phyloP scores from a whole-genome alignment of 2,888 invertebrate genomes.

The Troides oblongomaculatus region DNA sequence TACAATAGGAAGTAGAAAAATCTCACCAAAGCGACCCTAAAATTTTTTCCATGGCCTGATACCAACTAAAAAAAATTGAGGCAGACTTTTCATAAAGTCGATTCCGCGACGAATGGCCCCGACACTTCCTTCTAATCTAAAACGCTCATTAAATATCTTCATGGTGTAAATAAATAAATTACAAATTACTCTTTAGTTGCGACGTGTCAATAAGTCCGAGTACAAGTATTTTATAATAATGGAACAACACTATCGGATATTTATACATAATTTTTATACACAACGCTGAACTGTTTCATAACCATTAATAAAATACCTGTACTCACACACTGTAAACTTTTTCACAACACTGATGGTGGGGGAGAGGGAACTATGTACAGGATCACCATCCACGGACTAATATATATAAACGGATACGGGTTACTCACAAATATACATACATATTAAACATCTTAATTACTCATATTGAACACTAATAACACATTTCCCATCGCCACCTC shows the following conservation, averaged over 20 bases:
- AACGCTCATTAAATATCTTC: slow-evolving; percentile 14
- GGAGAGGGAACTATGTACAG: slow-evolving; percentile 64
- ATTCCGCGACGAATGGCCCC: slow-evolving; percentile 49
- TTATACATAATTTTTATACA: slow-evolving; percentile 5
- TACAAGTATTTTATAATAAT: slow-evolving; percentile 22
- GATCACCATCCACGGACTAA: slow-evolving; percentile 11
- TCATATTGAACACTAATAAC: slow-evolving; percentile 27
- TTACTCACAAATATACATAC: slow-evolving; percentile 67
- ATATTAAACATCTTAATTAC: slow-evolving; percentile 52
- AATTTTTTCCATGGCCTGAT: slow-evolving; percentile 25
- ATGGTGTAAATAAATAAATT: slow-evolving; percentile 32
- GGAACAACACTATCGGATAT: slow-evolving; percentile 5
- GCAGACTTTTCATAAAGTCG: slow-evolving; percentile 60
- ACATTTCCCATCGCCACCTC: slow-evolving; percentile 19
- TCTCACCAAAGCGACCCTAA: slow-evolving; percentile 28
- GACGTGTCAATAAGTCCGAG: slow-evolving; percentile 36
- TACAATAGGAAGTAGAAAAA: slow-evolving; percentile 30
- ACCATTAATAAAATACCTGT: slow-evolving; percentile 20
- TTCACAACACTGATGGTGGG: slow-evolving; percentile 61
- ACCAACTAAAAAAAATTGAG: slow-evolving; percentile 47
- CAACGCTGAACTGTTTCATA: neutral
- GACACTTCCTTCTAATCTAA: slow-evolving; percentile 4
- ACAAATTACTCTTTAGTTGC: slow-evolving; percentile 46
- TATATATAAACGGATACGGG: slow-evolving; percentile 41
- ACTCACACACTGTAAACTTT: slow-evolving; percentile 43